Conservation (phyloP, 2,113 vertebrate genomes). For the Embiotoca jacksoni region DNA sequence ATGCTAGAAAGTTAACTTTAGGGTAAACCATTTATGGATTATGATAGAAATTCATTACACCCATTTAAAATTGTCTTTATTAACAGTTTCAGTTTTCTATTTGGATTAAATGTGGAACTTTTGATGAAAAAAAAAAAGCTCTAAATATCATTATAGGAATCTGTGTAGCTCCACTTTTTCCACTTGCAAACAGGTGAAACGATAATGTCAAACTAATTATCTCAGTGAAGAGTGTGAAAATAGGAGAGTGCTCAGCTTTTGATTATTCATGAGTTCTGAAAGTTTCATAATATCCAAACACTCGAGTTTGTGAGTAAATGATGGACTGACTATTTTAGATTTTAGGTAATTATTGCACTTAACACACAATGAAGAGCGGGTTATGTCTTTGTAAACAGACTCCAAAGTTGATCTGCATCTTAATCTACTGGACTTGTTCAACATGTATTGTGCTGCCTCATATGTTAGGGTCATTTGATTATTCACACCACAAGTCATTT, state of each 20-base stretch:
- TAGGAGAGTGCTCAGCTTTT: slow-evolving; percentile 57
- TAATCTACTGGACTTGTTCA: slow-evolving; percentile 21
- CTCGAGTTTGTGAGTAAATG: slow-evolving; percentile 40
- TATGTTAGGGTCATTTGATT: slow-evolving; percentile 54
- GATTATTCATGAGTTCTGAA: slow-evolving; percentile 68
- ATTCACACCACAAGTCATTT: slow-evolving; percentile 69
- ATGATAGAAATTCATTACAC: not conserved
- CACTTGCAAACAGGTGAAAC: slow-evolving; percentile 70
- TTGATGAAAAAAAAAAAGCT: slow-evolving; percentile 9
- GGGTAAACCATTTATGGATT: not conserved
- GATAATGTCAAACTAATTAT: slow-evolving; percentile 80
- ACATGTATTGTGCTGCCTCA: slow-evolving; percentile 26
- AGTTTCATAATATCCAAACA: slow-evolving; percentile 48
- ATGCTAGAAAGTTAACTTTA: not conserved
- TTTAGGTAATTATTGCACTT: slow-evolving; percentile 29
- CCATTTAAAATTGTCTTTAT: not conserved
- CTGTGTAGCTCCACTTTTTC: slow-evolving; percentile 30
- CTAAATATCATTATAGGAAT: slow-evolving; percentile 30
- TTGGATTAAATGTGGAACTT: slow-evolving; percentile 1
- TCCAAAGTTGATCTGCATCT: slow-evolving; percentile 12
- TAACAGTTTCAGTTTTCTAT: not conserved
- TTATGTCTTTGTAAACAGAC: slow-evolving; percentile 9
- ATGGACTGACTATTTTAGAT: slow-evolving; percentile 13
- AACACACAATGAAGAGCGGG: slow-evolving; percentile 27
- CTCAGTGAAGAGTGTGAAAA: slow-evolving; percentile 61